These are phyloP conservation scores for Chelonia mydas DNA, from an alignment of 2,797 vertebrate species.

Conservation along the genomic window DNA sequence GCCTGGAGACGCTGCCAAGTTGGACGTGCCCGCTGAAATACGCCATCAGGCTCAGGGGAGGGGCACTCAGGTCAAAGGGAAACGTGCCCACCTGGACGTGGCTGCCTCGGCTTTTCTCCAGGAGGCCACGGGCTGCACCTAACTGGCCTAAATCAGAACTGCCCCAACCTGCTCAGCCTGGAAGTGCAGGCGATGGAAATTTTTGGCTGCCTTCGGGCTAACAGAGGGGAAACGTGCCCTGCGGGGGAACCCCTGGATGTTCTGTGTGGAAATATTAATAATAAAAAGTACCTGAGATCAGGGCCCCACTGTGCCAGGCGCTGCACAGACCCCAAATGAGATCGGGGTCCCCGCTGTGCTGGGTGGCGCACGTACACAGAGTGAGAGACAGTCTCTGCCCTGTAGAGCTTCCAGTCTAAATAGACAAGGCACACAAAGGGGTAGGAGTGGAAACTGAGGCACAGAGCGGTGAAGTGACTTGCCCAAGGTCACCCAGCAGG, in stretches of 20 bases:
- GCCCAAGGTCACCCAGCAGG: not conserved
- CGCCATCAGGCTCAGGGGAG: too few relatives aligned
- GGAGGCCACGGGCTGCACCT: not conserved
- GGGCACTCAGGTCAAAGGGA: not conserved
- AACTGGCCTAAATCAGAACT: not conserved
- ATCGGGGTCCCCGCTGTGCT: too few relatives aligned
- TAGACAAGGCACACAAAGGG: not conserved
- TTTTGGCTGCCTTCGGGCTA: not conserved
- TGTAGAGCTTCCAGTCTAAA: not conserved
- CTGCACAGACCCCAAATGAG: too few relatives aligned
- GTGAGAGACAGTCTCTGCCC: not conserved
- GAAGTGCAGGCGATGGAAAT: not conserved
- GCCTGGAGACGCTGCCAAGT: too few relatives aligned
- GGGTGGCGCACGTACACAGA: too few relatives aligned
- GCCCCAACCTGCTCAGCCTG: not conserved
- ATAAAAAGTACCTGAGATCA: too few relatives aligned
- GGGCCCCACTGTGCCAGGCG: too few relatives aligned
- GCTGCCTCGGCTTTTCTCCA: not conserved
- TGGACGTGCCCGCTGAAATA: too few relatives aligned
- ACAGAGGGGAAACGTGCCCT: not conserved
- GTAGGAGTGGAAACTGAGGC: rapidly evolving
- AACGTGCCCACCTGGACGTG: not conserved
- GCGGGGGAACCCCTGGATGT: not conserved
- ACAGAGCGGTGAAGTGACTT: not conserved
- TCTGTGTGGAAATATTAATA: not conserved